Base-by-base conservation (phyloP, 2,888 invertebrate genomes). In the Lordiphosa fenestrarum region DNA sequence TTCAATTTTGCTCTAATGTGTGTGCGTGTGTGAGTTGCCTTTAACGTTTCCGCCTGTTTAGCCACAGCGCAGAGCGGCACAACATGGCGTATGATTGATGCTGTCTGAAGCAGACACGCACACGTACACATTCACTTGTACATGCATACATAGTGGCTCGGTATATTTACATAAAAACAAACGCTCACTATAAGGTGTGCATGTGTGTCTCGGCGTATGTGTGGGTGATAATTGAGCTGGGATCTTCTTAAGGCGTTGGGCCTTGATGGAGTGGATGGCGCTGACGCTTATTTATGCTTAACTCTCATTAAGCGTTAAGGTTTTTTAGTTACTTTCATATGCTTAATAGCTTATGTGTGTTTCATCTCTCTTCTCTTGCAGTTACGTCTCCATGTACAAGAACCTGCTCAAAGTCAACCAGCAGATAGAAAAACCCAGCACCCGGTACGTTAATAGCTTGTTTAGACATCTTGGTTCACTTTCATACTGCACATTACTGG, bases 31-130 rank as follows among this genome's bases (percentile, higher is more conserved):
- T 46, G 51, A 65, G 63, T 40, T 71, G 59, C 42, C 55, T 56
- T 68, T 58, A 66, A 61, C 77, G 70, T 71, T 84, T 78, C 83
- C 84, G 69, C 73, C 73, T 63, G 46, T 77, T 80, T 84, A 81
- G 70, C 74, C 84, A 65, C 78, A 68, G 71, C 73, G 78, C 75
- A 78, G 49, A 52, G 66, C 66, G 57, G 67, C 59, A 78, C 80
- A 70, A 64, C 83, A 66, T 71, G 73, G 66, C 80, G 68, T 71
- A 80, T 81, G 81, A 81, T 84, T 84, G 83, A 81, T 81, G 81
- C 73, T 75, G 73, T 80, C 80, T 69, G 44, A 41, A 41, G 48
- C 53, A 60, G 58, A 53, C 35, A 42, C 42, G 36, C 38, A 49
- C 36, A 30, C 23, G 30, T 30, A 9, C 6, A 7, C 25, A 6